Evolutionary conservation across 2,113 vertebrate genomes (phyloP).

Genomic region (Crotalus viridis): DNA sequence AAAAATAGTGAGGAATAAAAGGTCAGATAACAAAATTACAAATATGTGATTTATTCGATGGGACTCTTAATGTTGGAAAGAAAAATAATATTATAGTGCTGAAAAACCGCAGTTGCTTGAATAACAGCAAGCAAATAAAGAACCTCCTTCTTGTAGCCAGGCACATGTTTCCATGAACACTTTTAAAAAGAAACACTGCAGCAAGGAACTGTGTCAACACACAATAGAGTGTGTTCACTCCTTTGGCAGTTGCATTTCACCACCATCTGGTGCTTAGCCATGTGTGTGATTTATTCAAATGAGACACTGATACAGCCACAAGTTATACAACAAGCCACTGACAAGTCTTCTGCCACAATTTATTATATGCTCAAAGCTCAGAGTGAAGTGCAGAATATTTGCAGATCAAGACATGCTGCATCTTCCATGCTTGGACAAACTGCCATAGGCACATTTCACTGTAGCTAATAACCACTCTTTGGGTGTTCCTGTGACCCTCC

Average conservation of each 20-base stretch:
- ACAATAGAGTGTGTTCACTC: slow-evolving; percentile 38
- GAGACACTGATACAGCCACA: slow-evolving; percentile 44
- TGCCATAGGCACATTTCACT: slow-evolving; percentile 2
- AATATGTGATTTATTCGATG: not conserved
- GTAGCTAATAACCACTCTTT: slow-evolving; percentile 27
- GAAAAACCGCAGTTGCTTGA: not conserved
- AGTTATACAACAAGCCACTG: slow-evolving; percentile 48
- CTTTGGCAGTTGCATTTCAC: slow-evolving; percentile 57
- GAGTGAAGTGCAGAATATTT: slow-evolving; percentile 53
- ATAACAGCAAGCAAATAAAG: not conserved
- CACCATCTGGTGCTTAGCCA: slow-evolving; percentile 44
- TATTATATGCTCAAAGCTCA: slow-evolving; percentile 56
- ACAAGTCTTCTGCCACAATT: slow-evolving; percentile 58
- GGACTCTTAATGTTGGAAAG: not conserved
- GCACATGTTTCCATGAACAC: not conserved
- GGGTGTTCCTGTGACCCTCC: not conserved
- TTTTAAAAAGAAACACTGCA: not conserved
- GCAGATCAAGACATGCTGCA: slow-evolving; percentile 53
- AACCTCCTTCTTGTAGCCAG: not conserved
- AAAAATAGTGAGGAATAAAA: not conserved
- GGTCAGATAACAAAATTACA: not conserved
- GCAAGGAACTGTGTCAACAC: slow-evolving; percentile 53
- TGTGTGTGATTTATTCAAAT: slow-evolving; percentile 71
- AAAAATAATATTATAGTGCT: not conserved
- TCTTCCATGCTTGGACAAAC: slow-evolving; percentile 44